These are phyloP conservation scores for Cheilinus undulatus DNA, from an alignment of 2,113 vertebrate genomes.

Conservation along the genomic window DNA sequence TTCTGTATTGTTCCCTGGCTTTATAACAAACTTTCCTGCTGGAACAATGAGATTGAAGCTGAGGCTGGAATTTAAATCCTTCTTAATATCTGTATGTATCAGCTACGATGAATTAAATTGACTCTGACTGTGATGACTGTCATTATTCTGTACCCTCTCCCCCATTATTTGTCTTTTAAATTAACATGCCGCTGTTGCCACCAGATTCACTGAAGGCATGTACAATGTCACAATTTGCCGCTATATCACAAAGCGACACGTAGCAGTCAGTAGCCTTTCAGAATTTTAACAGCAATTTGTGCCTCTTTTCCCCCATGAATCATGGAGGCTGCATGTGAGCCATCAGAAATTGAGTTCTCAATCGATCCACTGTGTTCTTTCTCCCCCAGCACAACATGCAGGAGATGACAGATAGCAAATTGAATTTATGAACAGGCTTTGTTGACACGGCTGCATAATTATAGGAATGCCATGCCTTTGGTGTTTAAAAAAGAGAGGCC, in stretches of 20 bases:
- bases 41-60: no score
- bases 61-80: no score
- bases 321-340: conserved; percentile 59
- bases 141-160: conserved; percentile 15
- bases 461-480: conserved; percentile 67
- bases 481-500: conserved; percentile 58
- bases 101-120: no score
- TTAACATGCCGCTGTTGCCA: conserved; percentile 17
- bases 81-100: no score
- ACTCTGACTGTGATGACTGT: no score
- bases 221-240: conserved; percentile 32
- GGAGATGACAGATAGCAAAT: conserved; percentile 81
- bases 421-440: conserved; percentile 80
- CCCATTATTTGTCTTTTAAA: background rate
- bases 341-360: conserved; percentile 74
- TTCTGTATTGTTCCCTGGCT: no score
- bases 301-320: conserved; percentile 49
- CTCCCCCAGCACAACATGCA: conserved; percentile 59
- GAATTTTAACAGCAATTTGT: conserved; percentile 45
- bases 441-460: conserved; percentile 80
- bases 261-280: conserved; percentile 29
- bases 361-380: conserved; percentile 66
- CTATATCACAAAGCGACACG: conserved; percentile 24
- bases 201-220: conserved; percentile 6
- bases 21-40: no score